Evolutionary conservation across 2,113 vertebrate species (phyloP), one percentile per base, ranked within the genome.

Genomic region (Myrmecophaga tridactyla): DNA sequence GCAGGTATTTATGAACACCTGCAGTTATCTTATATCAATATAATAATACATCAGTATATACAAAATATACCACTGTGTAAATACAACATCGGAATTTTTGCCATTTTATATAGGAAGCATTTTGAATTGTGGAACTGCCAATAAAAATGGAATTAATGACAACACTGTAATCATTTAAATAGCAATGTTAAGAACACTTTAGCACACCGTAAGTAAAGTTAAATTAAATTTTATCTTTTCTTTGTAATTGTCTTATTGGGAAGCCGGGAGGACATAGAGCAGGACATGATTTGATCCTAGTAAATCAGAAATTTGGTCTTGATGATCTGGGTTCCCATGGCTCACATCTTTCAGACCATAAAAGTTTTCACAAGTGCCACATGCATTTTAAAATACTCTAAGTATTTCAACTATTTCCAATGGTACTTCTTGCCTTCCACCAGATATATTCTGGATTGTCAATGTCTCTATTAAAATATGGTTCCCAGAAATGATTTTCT

Each of bases 351-450:
- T 81, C 46, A 46, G 53, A 69, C 2, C n/a, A 36, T 4, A 53
- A 83, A 85, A 53, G 18, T 8, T 84, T 62, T 69, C 13, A 3
- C 7, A 46, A 53, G 18, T 80, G 29, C 23, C 20, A 39, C 6
- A 21, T 46, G 7, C 14, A 56, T 84, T 89, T n/a, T 86, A 84
- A 90, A 96, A 75, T 84, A 73, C 69, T 70, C 67, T 87, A 67
- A 48, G 13, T 78, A 53, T 41, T 82, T 85, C 65, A 56, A 29
- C 17, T n/a, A 58, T 93, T 85, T 29, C 23, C 23, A 5, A 6
- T 21, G 48, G 48, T 51, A 51, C 73, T 58, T 9, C 21, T 73
- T 77, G 25, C n/a, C 13, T 82, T 67, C 3, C 4, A 53, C 29
- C 39, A 60, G 6, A 29, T 53, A 60, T 60, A 10, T 75, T 53